Evolutionary conservation across 2,888 invertebrate genomes (phyloP), one percentile per base, ranked within the genome.

Genomic region (Agrochola circellaris): DNA sequence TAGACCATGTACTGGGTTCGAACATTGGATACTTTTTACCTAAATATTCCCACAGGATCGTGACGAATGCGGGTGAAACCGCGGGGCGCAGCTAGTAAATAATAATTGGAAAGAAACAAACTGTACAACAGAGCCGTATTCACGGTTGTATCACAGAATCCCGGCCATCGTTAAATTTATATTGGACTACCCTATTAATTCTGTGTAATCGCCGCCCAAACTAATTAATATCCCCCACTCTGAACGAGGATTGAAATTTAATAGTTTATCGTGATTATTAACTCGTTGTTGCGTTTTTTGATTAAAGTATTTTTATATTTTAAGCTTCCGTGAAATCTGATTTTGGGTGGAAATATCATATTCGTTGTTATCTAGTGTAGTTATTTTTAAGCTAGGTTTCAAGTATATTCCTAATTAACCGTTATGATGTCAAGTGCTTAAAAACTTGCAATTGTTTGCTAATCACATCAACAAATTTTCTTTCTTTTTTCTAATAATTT

Each of bases 171-270:
- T 93, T 93, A 92, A 94, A 94, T 93, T 93, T 93, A 92, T 93
- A 94, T 95, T 92, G 94, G 94, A 95, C 95, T 94, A 95, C 92
- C 91, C 93, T 93, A 95, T 95, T 95, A 96, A 95, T 95, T 92
- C 92, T 83, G 87, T 91, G 93, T 95, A 95, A 95, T 95, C 93
- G 92, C 89, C 89, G 88, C 88, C 85, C 91, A 85, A 91, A 92
- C 94, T 94, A 94, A 96, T 95, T 95, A 95, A 95, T 95, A 93
- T 88, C 89, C 90, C 78, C 91, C 91, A 90, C 91, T 93, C 90
- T 91, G 88, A 90, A 90, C 87, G 82, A 82, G 93, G 90, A 95
- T 94, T 94, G 93, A 93, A 94, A 94, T 94, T 94, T 93, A 94
- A 95, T 94, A 94, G 93, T 93, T 93, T 89, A 89, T 90, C 84